Percentiles rank a stretch among this genome's conserved stretches.
Conservation (phyloP, 1,140 invertebrate species). For the Calephelis virginiensis region DNA sequence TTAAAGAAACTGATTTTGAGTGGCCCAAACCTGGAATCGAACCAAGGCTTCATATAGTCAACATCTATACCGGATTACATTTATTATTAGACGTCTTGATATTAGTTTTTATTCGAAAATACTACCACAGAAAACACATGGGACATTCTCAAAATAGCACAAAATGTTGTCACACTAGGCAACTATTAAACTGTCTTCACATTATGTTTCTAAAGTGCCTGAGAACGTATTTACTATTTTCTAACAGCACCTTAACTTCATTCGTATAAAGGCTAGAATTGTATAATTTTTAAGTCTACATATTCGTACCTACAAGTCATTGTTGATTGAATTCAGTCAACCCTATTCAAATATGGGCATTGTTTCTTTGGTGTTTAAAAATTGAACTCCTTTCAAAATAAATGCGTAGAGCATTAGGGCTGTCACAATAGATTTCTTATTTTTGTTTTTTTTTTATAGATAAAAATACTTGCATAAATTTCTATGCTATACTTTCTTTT, state of each 20-base stretch:
- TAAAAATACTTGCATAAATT: too few relatives aligned
- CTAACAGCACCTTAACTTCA: neutral
- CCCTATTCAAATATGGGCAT: constrained; percentile 57
- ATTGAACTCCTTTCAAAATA: constrained; percentile 44
- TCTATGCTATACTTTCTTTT: too few relatives aligned
- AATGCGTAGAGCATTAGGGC: constrained; percentile 30
- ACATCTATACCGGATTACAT: too few relatives aligned
- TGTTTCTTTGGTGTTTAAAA: constrained; percentile 54
- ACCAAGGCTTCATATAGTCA: too few relatives aligned
- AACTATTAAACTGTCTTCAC: constrained; percentile 44
- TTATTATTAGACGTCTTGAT: too few relatives aligned
- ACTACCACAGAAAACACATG: too few relatives aligned
- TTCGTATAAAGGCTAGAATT: neutral
- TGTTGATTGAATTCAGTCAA: constrained; percentile 56
- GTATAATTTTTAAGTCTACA: neutral
- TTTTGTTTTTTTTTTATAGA: too few relatives aligned
- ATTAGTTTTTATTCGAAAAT: too few relatives aligned
- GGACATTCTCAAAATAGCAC: neutral
- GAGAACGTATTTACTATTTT: constrained; percentile 3
- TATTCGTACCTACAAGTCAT: constrained; percentile 31
- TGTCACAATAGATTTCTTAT: constrained; percentile 21
- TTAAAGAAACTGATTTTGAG: too few relatives aligned
- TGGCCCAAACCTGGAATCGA: too few relatives aligned
- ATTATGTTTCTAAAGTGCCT: constrained; percentile 25
- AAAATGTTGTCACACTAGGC: neutral